phyloP scores from a whole-genome alignment of 2,797 vertebrate genomes.

The Myotis planiceps region DNA sequence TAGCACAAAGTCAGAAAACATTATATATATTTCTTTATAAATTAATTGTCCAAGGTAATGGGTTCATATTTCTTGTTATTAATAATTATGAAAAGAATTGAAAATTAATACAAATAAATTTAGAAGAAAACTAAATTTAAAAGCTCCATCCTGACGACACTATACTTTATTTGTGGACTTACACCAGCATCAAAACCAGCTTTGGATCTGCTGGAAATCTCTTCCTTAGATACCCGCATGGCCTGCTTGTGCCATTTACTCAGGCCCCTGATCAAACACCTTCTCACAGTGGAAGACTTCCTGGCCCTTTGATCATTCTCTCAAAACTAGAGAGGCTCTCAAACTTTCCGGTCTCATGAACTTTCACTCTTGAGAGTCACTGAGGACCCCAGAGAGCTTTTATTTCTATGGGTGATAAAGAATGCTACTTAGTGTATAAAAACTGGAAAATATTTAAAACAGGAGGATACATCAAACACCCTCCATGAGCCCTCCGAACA shows the following conservation, averaged over 20 bases:
- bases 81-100: constrained; percentile 18
- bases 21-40: neutral
- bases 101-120: neutral
- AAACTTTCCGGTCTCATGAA: neutral
- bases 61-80: neutral
- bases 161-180: neutral
- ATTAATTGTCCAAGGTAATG: neutral
- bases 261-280: neutral
- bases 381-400: neutral
- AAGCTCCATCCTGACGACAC: neutral
- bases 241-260: neutral
- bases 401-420: neutral
- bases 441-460: neutral
- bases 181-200: neutral
- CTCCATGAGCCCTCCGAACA: neutral
- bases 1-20: neutral
- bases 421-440: neutral
- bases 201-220: neutral
- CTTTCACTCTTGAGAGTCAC: neutral
- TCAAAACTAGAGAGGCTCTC: neutral
- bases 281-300: neutral
- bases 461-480: rapidly evolving
- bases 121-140: neutral
- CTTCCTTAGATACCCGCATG: rapidly evolving
- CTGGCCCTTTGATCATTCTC: neutral